Conservation (phyloP, 2,888 invertebrate genomes). For the Stenodema calcarata region DNA sequence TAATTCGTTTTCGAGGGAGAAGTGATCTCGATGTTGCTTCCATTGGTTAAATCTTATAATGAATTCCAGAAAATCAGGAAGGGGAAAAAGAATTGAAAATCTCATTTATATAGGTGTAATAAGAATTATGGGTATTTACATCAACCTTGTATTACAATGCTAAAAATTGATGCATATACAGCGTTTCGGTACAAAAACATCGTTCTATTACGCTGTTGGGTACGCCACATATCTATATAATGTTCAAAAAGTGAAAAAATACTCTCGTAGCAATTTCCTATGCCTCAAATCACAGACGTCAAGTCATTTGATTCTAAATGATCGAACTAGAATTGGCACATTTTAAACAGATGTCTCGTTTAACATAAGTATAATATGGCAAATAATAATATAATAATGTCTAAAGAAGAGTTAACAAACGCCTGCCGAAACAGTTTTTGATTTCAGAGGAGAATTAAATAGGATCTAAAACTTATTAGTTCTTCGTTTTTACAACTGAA, state of each 20-base stretch:
- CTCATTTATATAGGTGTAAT: conserved; percentile 6
- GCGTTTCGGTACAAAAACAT: neutral
- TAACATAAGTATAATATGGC: conserved; percentile 28
- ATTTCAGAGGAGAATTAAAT: neutral
- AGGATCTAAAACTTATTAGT: conserved; percentile 8
- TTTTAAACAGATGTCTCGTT: neutral
- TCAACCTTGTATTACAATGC: conserved; percentile 15
- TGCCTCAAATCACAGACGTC: conserved; percentile 46
- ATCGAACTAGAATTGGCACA: conserved; percentile 46
- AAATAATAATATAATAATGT: conserved; percentile 5
- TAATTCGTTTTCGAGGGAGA: too few relatives aligned
- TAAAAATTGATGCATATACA: neutral
- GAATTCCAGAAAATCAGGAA: too few relatives aligned
- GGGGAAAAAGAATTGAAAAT: neutral
- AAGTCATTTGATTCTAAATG: conserved; percentile 42
- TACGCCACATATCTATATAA: neutral
- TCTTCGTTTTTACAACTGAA: neutral
- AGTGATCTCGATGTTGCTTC: too few relatives aligned
- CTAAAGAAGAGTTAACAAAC: neutral
- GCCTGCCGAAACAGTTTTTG: neutral
- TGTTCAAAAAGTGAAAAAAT: neutral
- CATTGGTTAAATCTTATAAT: too few relatives aligned
- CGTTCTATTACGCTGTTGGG: neutral
- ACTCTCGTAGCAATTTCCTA: neutral
- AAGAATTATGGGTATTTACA: conserved; percentile 19